These are phyloP conservation scores for Prolemur simus DNA, from an alignment of 2,113 vertebrate species.

Conservation along the genomic window DNA sequence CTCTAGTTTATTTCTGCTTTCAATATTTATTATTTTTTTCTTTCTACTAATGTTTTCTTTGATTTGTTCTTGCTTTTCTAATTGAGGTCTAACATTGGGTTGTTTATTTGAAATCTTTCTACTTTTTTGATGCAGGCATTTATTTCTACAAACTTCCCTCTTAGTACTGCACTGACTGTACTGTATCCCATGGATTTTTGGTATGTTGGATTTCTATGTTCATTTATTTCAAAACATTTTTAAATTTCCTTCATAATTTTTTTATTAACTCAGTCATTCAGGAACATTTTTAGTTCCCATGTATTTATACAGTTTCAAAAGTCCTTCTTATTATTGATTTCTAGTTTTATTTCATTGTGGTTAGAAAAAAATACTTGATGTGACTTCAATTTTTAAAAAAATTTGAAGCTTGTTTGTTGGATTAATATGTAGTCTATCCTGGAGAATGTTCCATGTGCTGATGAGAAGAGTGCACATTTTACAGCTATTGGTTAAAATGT, in stretches of 20 bases:
- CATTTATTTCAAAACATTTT: background rate
- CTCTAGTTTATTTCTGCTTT: background rate
- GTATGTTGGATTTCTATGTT: background rate
- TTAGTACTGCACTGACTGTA: background rate
- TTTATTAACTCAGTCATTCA: background rate
- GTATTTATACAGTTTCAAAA: background rate
- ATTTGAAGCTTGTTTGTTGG: background rate
- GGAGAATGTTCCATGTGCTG: background rate
- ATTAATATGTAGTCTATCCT: background rate
- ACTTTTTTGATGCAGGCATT: background rate
- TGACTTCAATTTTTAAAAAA: background rate
- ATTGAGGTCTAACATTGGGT: background rate
- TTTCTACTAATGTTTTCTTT: background rate
- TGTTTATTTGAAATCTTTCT: background rate
- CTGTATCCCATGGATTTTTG: background rate
- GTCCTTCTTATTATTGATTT: background rate
- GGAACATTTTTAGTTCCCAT: background rate
- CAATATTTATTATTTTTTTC: background rate
- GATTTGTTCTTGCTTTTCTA: background rate
- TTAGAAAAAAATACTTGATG: background rate
- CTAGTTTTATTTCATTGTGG: background rate
- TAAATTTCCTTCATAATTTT: background rate
- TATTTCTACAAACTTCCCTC: background rate
- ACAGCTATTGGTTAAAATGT: background rate
- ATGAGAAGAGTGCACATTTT: background rate